Evolutionary conservation across 2,797 vertebrate genomes (phyloP).

Genomic region (Arrhamphus sclerolepis): DNA sequence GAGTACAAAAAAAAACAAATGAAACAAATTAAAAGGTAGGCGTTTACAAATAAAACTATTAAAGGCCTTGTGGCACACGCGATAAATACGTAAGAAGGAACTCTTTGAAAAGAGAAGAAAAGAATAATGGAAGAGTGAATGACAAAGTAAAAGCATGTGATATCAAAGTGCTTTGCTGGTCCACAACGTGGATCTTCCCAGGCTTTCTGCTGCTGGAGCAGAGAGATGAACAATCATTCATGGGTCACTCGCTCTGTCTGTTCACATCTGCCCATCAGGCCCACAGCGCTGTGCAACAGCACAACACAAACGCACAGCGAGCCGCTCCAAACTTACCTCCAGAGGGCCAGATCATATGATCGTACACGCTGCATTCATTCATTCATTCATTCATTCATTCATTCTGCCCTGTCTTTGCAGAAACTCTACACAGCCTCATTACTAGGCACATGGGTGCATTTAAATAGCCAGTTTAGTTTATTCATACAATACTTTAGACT

Average conservation of each 20-base stretch:
- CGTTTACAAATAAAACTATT: no score
- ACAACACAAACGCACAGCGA: constrained; percentile 42
- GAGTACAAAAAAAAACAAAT: constrained; percentile 4
- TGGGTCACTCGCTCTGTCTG: constrained; percentile 69
- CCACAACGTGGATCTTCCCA: constrained; percentile 56
- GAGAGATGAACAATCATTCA: constrained; percentile 71
- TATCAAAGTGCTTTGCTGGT: constrained; percentile 19
- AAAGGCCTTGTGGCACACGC: background rate
- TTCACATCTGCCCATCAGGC: constrained; percentile 61
- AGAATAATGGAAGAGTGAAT: constrained; percentile 10
- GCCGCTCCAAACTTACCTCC: constrained; percentile 51
- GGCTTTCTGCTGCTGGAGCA: constrained; percentile 65
- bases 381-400: constrained; percentile 17
- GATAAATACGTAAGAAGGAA: background rate
- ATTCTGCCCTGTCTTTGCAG: no score
- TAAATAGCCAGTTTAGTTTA: no score
- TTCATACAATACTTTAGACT: no score
- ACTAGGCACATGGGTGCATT: no score
- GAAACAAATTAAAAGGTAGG: no score
- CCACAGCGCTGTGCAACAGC: constrained; percentile 39
- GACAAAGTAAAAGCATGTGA: constrained; percentile 51
- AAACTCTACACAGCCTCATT: no score
- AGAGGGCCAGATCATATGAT: constrained; percentile 56
- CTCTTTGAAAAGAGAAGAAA: constrained; percentile 5
- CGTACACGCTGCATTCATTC: constrained; percentile 17